phyloP scores from a whole-genome alignment of 1,140 invertebrate species.

The Brachionus manjavacas region DNA sequence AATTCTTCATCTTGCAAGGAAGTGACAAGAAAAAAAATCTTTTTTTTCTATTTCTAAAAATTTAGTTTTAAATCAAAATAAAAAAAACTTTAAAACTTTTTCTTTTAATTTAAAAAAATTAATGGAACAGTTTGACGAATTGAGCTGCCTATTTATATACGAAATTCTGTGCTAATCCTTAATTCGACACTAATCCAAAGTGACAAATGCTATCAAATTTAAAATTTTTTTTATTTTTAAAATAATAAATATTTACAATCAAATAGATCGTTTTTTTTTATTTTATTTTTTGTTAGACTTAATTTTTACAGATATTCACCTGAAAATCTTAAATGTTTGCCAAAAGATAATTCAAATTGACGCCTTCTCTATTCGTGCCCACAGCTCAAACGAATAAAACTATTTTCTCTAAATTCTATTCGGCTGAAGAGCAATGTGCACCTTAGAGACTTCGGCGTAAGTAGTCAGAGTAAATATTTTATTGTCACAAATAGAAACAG shows the following conservation, averaged over 20 bases:
- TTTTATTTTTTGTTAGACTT: background rate
- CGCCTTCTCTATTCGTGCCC: background rate
- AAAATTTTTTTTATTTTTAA: background rate
- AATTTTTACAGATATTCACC: background rate
- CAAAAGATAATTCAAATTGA: background rate
- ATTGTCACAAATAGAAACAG: background rate
- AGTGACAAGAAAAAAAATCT: background rate
- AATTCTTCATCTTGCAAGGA: background rate
- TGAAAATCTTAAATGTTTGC: background rate
- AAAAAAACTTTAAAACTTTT: no score
- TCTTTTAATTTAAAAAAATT: background rate
- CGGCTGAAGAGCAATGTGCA: background rate
- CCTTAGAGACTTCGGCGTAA: background rate
- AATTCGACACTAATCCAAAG: background rate
- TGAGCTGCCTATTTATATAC: background rate
- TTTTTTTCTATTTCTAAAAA: background rate
- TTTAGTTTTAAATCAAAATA: no score
- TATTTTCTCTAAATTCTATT: background rate
- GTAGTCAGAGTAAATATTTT: background rate
- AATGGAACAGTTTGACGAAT: background rate
- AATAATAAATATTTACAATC: background rate
- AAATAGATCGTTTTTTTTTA: background rate
- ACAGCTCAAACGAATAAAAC: background rate
- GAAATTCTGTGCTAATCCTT: background rate
- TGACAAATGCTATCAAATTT: background rate